Evolutionary conservation across 2,888 invertebrate species (phyloP).

Genomic region (Ctenicera cuprea): DNA sequence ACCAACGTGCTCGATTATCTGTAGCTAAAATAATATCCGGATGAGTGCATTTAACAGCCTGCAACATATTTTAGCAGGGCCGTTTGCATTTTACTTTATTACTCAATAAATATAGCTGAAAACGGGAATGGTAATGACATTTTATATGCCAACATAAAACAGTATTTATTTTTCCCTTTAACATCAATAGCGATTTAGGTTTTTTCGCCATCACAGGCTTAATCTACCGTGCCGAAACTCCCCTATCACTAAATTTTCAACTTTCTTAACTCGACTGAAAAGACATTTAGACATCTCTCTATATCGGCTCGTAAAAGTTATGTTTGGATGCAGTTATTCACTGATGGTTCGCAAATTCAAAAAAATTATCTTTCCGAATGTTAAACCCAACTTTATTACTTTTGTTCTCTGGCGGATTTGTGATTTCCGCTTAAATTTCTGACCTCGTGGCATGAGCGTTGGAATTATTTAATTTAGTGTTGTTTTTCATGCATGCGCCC

Average conservation of each 20-base stretch:
- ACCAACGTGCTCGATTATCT: background rate
- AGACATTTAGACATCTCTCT: slow-evolving; percentile 39
- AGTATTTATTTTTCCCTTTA: slow-evolving; percentile 38
- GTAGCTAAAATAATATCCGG: background rate
- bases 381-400: background rate
- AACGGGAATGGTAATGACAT: slow-evolving; percentile 33
- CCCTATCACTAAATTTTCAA: slow-evolving; percentile 30
- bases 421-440: background rate
- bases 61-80: slow-evolving; percentile 15
- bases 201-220: slow-evolving; percentile 24
- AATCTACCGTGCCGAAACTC: slow-evolving; percentile 32
- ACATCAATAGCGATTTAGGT: slow-evolving; percentile 30
- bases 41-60: background rate
- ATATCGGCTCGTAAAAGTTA: slow-evolving; percentile 28
- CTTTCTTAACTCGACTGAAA: slow-evolving; percentile 36
- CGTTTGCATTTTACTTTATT: slow-evolving; percentile 28
- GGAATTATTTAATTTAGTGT: background rate
- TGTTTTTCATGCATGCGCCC: background rate
- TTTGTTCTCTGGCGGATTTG: background rate
- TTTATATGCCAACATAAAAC: slow-evolving; percentile 30
- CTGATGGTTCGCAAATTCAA: background rate
- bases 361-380: background rate
- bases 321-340: slow-evolving; percentile 12
- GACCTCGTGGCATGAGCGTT: background rate
- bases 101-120: slow-evolving; percentile 34